Conservation (phyloP, 2,113 vertebrate genomes). For the Ciconia maguari region DNA sequence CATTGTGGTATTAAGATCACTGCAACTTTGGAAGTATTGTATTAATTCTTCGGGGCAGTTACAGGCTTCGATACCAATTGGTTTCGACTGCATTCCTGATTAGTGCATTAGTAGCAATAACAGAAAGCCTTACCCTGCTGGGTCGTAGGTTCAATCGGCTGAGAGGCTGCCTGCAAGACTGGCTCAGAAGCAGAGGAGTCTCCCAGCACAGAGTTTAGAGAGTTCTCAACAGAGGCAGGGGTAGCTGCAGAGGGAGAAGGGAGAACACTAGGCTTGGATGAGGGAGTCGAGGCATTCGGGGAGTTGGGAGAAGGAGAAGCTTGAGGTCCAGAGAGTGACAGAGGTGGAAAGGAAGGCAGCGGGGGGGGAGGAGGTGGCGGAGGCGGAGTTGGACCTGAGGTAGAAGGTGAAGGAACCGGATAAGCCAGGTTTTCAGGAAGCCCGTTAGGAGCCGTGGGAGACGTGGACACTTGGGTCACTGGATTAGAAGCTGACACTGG, state of each 20-base stretch:
- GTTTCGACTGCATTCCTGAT: constrained; percentile 30
- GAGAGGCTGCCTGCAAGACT: constrained; percentile 84
- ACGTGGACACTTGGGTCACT: constrained; percentile 84
- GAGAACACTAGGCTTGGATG: constrained; percentile 96
- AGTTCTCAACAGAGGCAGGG: constrained; percentile 88
- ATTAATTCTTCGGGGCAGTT: not conserved
- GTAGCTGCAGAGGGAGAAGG: constrained; percentile 97
- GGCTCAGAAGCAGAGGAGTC: constrained; percentile 88
- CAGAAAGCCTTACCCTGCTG: constrained; percentile 84
- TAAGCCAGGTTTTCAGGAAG: constrained; percentile 73
- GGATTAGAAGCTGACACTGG: constrained; percentile 84
- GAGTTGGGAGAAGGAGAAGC: constrained; percentile 77
- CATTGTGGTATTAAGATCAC: not conserved
- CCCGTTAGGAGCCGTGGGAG: constrained; percentile 78
- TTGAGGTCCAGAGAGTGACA: constrained; percentile 79
- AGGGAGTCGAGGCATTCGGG: constrained; percentile 84
- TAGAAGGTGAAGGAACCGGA: constrained; percentile 76
- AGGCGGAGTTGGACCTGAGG: constrained; percentile 74
- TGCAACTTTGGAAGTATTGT: not conserved
- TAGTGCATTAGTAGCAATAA: constrained; percentile 67
- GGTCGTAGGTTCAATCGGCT: constrained; percentile 80
- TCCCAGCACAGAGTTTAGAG: constrained; percentile 90
- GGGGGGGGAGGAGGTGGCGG: constrained; percentile 76
- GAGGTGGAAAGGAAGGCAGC: constrained; percentile 78
- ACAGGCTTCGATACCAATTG: not conserved